Base-by-base conservation (phyloP, 2,888 invertebrate genomes). In the Trisateles emortualis region DNA sequence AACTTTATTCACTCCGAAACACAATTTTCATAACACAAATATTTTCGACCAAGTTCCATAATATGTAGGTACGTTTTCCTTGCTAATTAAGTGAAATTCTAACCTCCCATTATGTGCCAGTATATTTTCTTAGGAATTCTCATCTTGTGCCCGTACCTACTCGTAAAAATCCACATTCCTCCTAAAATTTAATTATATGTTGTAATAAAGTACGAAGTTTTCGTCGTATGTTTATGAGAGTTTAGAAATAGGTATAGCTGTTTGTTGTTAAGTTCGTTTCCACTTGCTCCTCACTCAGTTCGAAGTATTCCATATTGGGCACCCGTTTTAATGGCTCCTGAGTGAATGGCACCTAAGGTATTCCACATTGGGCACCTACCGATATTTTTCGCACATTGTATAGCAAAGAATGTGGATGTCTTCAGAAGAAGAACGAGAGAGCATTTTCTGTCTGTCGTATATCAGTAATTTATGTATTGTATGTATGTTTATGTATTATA, bases 181-280 rank as follows among this genome's bases (percentile, higher is more conserved):
- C 45, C 35, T 48, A 49, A 68, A 68, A 68, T 66, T 58, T 68
- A 68, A 68, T 68, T 66, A 68, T 59, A 45, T 51, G 54, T 46
- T 44, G 59, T 49, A 52, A 49, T 67, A 58, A 57, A 64, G 47
- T 50, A 50, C 46, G 26, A 42, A 32, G 26, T 29, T 39, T 43
- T 41, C 13, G 32, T 46, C 47, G 30, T 32, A 38, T n/a, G 17
- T 45, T 29, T 26, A 40, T 24, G 33, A 32, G 0, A 33, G 8
- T 6, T 14, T 8, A 14, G 3, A 13, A 14, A 14, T 33, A 14
- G 14, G 1, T 6, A n/a, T 36, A n/a, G 36, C 19, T 36, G n/a
- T 36, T 19, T 8, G 10, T 19, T 6, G 22, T 19, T 36, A 10
- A n/a, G n/a, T n/a, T n/a, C n/a, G n/a, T n/a, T n/a, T n/a, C n/a